Conservation (phyloP, 1,140 invertebrate genomes). For the Bombus vancouverensis region DNA sequence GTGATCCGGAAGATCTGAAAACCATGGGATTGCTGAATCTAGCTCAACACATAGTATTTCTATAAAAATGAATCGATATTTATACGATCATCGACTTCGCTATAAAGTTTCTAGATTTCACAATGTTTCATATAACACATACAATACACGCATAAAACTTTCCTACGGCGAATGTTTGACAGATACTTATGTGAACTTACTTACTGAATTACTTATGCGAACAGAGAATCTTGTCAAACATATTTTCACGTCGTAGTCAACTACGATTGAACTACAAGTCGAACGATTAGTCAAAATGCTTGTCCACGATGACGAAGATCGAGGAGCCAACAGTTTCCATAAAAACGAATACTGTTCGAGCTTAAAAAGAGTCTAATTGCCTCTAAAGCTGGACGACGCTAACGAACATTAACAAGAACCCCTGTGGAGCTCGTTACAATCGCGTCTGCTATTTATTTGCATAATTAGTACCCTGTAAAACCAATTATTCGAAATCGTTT, state of each 20-base stretch:
- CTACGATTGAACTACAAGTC: not conserved
- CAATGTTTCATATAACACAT: too few species aligned
- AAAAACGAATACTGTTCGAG: not conserved
- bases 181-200: not conserved
- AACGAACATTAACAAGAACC: not conserved
- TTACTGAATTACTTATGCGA: not conserved
- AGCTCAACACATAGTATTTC: too few species aligned
- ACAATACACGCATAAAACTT: too few species aligned
- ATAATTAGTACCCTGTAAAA: slow-evolving; percentile 29
- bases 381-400: not conserved
- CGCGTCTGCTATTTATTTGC: slow-evolving; percentile 21
- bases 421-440: not conserved
- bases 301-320: not conserved
- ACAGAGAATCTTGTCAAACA: not conserved
- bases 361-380: not conserved
- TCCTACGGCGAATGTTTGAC: too few species aligned
- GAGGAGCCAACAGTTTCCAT: not conserved
- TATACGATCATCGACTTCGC: too few species aligned
- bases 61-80: too few species aligned
- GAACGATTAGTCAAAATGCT: not conserved
- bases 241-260: not conserved
- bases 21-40: not conserved
- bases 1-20: not conserved
- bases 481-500: slow-evolving; percentile 41
- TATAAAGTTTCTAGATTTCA: too few species aligned